Evolutionary conservation across 2,888 invertebrate species (phyloP).

Genomic region (Cyrtodaria siliqua): DNA sequence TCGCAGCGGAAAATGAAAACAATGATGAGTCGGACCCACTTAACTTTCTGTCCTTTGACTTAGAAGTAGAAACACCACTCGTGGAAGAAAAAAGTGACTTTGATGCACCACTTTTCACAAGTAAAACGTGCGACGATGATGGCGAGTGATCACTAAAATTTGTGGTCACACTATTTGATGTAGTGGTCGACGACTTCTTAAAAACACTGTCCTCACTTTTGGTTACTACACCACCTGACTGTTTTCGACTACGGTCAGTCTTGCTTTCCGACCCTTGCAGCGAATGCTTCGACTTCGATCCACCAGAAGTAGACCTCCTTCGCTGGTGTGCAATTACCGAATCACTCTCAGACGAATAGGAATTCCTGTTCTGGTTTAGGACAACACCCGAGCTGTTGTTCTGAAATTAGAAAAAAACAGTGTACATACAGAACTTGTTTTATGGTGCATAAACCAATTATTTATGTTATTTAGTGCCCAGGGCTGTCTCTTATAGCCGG

Average conservation of each 20-base stretch:
- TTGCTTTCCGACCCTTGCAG: conserved; percentile 8
- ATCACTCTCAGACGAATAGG: conserved; percentile 33
- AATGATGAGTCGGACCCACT: background rate
- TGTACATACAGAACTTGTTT: no score
- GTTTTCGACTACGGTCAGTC: conserved; percentile 11
- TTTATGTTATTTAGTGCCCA: no score
- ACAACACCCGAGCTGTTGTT: background rate
- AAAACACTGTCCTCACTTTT: conserved; percentile 26
- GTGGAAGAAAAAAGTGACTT: background rate
- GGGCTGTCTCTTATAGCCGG: no score
- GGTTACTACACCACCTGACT: background rate
- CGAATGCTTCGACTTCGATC: conserved; percentile 39
- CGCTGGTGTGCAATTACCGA: conserved; percentile 16
- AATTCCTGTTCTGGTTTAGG: conserved; percentile 27
- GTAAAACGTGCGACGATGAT: background rate
- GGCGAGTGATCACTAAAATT: background rate
- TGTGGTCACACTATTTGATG: background rate
- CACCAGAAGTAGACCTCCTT: conserved; percentile 44
- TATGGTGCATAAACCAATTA: no score
- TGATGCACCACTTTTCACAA: background rate
- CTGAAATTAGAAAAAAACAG: background rate
- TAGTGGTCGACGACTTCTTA: background rate
- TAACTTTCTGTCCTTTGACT: background rate
- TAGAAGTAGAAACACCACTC: background rate
- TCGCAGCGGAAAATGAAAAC: background rate